Base-by-base conservation (phyloP, 2,113 vertebrate species). In the Antennarius striatus region DNA sequence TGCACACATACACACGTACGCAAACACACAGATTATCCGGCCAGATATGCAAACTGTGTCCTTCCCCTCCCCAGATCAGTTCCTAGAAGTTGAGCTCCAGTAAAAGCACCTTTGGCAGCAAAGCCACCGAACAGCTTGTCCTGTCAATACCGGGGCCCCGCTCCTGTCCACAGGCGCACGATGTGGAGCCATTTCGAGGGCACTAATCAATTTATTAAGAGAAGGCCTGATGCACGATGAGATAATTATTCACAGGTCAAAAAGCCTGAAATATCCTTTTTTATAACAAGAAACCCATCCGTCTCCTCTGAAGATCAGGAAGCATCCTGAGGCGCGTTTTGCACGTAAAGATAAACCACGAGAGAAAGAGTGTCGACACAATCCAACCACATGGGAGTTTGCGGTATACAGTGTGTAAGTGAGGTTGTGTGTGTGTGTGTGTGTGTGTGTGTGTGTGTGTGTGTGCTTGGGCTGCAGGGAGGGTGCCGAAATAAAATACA, bases 41-140 rank as follows among this genome's bases (percentile, higher is more conserved):
- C 55, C 50, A 52, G 66, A 46, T 63, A 47, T 64, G 53, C 63
- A 75, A 75, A 73, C 10, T 40, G 63, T 72, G 73, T 82, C 56
- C 57, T 61, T 67, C 59, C 66, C 61, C 51, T 80, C 60, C 49
- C 57, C 66, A 51, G 51, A 52, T 82, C 65, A 51, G 60, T 60
- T 76, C 56, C 56, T 68, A 46, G 58, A 47, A 79, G 47, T 47
- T 28, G 49, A 81, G 50, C 58, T 74, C 58, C 67, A 76, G 72
- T 80, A 71, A 85, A 85, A 86, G 82, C 69, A 76, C 69, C 54
- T 75, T 85, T 88, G 80, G 81, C 79, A 85, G 68, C 9, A 4
- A 52, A 3, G 67, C 86, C 43, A 51, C 55, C 73, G 77, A 79
- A 87, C 80, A 66, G 61, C 60, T 68, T 88, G 83, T 86, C 78